phyloP scores from a whole-genome alignment of 2,888 invertebrate genomes.

The Diaprepes abbreviatus region DNA sequence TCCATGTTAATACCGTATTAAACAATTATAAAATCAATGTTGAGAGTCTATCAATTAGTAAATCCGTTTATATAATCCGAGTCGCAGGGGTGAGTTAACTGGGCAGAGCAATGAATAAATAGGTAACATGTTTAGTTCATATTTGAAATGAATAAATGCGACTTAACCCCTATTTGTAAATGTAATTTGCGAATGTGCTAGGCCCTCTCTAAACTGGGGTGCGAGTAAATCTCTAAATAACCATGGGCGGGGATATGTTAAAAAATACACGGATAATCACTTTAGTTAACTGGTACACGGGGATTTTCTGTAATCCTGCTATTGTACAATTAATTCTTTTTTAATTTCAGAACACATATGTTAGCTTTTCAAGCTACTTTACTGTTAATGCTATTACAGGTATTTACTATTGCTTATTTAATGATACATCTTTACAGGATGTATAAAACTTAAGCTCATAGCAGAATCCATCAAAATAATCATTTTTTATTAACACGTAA shows the following conservation, averaged over 20 bases:
- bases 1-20: too few species aligned
- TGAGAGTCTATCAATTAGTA: constrained; percentile 38
- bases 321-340: constrained; percentile 23
- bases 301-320: constrained; percentile 33
- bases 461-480: too few species aligned
- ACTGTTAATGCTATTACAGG: neutral
- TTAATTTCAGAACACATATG: constrained; percentile 11
- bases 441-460: too few species aligned
- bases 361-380: neutral
- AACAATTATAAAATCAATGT: constrained; percentile 28
- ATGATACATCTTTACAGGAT: too few species aligned
- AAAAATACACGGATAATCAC: constrained; percentile 44
- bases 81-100: constrained; percentile 30
- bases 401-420: neutral
- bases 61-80: constrained; percentile 44
- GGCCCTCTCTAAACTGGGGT: constrained; percentile 51
- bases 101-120: constrained; percentile 51
- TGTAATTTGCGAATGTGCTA: constrained; percentile 65
- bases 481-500: too few species aligned
- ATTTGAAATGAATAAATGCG: constrained; percentile 60
- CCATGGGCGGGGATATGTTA: constrained; percentile 44
- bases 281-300: constrained; percentile 42
- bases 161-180: constrained; percentile 66
- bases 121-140: constrained; percentile 58
- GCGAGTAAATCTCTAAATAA: constrained; percentile 45